phyloP scores from a whole-genome alignment of 2,113 vertebrate genomes.

The Caranx ignobilis region DNA sequence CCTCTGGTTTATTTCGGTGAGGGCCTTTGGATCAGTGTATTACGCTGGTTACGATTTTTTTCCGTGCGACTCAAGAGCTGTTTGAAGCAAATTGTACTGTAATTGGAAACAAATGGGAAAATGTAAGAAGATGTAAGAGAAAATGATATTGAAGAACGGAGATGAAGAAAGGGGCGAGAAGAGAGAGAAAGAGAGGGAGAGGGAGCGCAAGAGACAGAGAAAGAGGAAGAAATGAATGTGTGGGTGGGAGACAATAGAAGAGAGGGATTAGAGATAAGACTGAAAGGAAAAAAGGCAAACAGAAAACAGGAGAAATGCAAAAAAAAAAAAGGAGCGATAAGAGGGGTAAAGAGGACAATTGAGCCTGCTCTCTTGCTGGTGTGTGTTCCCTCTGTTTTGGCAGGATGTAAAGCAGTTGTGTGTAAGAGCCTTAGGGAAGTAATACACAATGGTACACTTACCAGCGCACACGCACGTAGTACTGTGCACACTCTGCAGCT shows the following conservation, averaged over 20 bases:
- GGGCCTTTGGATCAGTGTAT: neutral
- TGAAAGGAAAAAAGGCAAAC: slow-evolving; percentile 10
- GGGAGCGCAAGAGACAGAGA: neutral
- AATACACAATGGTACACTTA: slow-evolving; percentile 54
- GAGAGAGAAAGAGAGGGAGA: slow-evolving; percentile 1
- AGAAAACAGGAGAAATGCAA: slow-evolving; percentile 31
- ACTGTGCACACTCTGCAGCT: slow-evolving; percentile 23
- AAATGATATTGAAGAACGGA: slow-evolving; percentile 3
- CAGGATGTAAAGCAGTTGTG: slow-evolving; percentile 51
- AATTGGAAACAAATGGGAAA: slow-evolving; percentile 20
- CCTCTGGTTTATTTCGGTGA: slow-evolving; percentile 9
- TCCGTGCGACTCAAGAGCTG: slow-evolving; percentile 2
- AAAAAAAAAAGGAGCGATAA: slow-evolving; percentile 41
- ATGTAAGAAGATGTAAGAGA: slow-evolving; percentile 12
- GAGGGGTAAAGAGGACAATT: slow-evolving; percentile 60
- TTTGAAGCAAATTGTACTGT: slow-evolving; percentile 24
- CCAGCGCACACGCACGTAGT: slow-evolving; percentile 9
- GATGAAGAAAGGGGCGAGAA: slow-evolving; percentile 1
- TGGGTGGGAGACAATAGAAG: slow-evolving; percentile 50
- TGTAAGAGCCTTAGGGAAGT: slow-evolving; percentile 43
- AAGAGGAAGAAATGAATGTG: slow-evolving; percentile 24
- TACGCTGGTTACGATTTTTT: neutral
- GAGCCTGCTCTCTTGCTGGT: slow-evolving; percentile 49
- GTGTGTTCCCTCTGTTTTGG: slow-evolving; percentile 60
- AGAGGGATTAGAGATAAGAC: slow-evolving; percentile 41